Evolutionary conservation across 1,140 invertebrate genomes (phyloP), one percentile per base, ranked within the genome.

Genomic region (Drosophila tristis): DNA sequence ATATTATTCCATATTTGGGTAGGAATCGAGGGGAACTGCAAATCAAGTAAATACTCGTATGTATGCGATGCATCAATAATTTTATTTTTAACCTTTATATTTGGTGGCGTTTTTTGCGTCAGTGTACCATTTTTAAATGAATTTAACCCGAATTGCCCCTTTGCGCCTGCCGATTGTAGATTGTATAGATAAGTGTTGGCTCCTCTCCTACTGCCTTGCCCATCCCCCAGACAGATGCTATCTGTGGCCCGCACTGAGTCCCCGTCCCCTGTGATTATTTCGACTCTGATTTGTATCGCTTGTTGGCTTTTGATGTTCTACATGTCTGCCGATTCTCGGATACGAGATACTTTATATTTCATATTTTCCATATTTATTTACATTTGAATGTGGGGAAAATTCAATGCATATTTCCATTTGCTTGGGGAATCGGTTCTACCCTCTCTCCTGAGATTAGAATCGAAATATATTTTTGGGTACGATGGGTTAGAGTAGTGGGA

Each of bases 371-470:
- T 78, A 81, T 81, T 87, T 87, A 86, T 86, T 87, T 89, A 79
- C 65, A 84, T 84, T 85, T 64, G 15, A 77, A 77, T 80, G 59
- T 51, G 74, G n/a, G 68, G 51, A 50, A 63, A 65, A 73, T 60
- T 68, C 66, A 57, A 79, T 86, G 71, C 78, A 75, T 82, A 82
- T 87, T 87, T 72, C 54, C 79, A 82, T 89, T 89, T 79, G 66
- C 47, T 78, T 82, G 55, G 82, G 84, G 82, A 82, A 87, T 82
- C 70, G 75, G 74, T 70, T 73, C 72, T 44, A 39, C 48, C 63
- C 56, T 26, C 15, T 44, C 47, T 25, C 44, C 48, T 48, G 60
- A 73, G 84, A 82, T 87, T 78, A 42, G 62, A 66, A 87, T 87
- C 82, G 60, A 72, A 79, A 75, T 82, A 74, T 82, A 82, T 78